Percentiles rank a stretch among this genome's conserved stretches.
Evolutionary conservation across 2,797 vertebrate genomes (phyloP).

Genomic region (Adrianichthys oophorus): DNA sequence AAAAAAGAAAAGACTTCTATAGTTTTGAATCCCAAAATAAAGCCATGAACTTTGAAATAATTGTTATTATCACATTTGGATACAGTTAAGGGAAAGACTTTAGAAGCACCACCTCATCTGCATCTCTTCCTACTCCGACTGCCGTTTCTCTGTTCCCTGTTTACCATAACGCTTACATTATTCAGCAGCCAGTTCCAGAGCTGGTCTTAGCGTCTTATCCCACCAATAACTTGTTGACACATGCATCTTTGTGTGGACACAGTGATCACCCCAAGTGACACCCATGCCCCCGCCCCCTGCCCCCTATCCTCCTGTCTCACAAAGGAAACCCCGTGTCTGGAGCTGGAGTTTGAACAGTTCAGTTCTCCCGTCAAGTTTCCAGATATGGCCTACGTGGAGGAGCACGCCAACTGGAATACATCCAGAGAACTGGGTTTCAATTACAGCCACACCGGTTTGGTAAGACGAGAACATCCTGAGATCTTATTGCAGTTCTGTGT

Average conservation of each 20-base stretch:
- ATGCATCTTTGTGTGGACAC: conserved; percentile 33
- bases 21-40: too few species aligned
- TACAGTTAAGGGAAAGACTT: too few species aligned
- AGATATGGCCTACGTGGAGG: conserved; percentile 92
- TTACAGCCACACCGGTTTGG: conserved; percentile 91
- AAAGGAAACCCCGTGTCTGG: conserved; percentile 96
- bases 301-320: neutral
- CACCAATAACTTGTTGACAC: conserved; percentile 42
- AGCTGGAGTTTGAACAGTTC: conserved; percentile 98
- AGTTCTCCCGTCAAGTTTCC: conserved; percentile 96
- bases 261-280: conserved; percentile 32
- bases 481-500: neutral
- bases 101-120: too few species aligned
- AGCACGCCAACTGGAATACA: conserved; percentile 95
- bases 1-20: too few species aligned
- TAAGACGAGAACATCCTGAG: conserved; percentile 52
- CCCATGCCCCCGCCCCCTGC: neutral
- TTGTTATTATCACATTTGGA: too few species aligned
- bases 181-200: conserved; percentile 20
- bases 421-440: conserved; percentile 96
- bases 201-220: conserved; percentile 37
- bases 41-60: too few species aligned
- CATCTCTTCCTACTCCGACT: too few species aligned
- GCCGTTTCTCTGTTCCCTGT: too few species aligned
- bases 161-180: too few species aligned